phyloP scores from a whole-genome alignment of 2,797 vertebrate genomes.

The Hipposideros larvatus region DNA sequence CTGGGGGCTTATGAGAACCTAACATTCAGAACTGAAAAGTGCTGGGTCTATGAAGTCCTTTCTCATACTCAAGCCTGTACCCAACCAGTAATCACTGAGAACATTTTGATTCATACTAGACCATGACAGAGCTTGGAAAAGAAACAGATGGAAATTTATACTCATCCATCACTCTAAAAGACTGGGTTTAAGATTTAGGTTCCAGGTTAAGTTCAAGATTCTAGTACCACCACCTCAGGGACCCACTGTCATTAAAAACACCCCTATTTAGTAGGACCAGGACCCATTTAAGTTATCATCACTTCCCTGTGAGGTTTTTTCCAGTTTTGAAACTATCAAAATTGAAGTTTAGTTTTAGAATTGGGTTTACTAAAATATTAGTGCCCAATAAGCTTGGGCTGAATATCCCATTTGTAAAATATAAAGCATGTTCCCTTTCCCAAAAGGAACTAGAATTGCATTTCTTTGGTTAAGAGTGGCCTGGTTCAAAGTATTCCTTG shows the following conservation, averaged over 20 bases:
- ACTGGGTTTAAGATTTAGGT: constrained; percentile 4
- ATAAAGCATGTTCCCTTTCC: constrained; percentile 23
- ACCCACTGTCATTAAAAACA: constrained; percentile 21
- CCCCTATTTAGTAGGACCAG: not conserved
- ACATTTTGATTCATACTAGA: constrained; percentile 1
- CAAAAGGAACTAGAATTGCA: constrained; percentile 22
- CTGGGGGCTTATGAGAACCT: not conserved
- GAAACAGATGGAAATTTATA: not conserved
- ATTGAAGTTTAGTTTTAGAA: constrained; percentile 44
- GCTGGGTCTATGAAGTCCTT: not conserved
- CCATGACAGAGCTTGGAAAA: not conserved
- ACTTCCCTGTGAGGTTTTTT: not conserved
- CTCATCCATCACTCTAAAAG: not conserved
- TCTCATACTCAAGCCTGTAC: not conserved
- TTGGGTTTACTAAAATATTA: constrained; percentile 23
- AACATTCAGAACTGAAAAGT: constrained; percentile 48
- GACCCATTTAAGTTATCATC: constrained; percentile 21
- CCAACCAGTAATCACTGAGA: not conserved
- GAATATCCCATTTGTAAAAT: constrained; percentile 30
- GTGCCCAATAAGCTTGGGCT: not conserved
- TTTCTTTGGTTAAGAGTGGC: constrained; percentile 37
- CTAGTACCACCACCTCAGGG: not conserved
- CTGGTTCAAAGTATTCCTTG: constrained; percentile 24
- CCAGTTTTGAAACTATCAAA: constrained; percentile 32
- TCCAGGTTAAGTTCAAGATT: constrained; percentile 44